phyloP scores from a whole-genome alignment of 2,797 vertebrate species.

The Vespertilio murinus region DNA sequence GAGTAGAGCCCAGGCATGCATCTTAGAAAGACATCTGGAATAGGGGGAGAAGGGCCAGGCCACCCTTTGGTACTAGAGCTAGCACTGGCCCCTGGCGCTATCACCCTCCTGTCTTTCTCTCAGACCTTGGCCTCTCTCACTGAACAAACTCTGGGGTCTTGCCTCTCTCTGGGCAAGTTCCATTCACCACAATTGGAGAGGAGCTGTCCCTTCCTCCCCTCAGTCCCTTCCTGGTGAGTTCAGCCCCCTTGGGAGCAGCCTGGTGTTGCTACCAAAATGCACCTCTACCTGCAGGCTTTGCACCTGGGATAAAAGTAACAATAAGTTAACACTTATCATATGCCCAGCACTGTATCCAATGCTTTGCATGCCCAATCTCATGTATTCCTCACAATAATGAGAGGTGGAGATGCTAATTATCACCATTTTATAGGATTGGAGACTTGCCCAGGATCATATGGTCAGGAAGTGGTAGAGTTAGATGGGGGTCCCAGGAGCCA shows the following conservation, averaged over 20 bases:
- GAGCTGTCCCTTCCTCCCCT: background rate
- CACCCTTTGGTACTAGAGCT: background rate
- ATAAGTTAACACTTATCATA: accelerated
- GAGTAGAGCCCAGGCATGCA: no score
- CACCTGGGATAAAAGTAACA: background rate
- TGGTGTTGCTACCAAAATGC: no score
- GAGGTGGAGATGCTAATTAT: background rate
- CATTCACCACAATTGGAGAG: no score
- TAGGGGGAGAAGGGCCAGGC: background rate
- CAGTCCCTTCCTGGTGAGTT: background rate
- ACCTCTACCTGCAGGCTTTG: background rate
- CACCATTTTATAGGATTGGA: background rate
- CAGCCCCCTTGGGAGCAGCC: background rate
- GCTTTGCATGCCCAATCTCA: background rate
- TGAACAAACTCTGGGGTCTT: background rate
- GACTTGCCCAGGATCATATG: background rate
- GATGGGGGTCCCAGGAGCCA: background rate
- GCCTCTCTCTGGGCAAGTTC: background rate
- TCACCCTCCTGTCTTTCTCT: background rate
- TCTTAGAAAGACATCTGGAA: background rate
- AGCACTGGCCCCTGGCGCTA: background rate
- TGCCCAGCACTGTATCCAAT: background rate
- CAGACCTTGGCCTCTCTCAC: background rate
- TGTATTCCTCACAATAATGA: background rate
- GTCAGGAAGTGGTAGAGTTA: background rate